Evolutionary conservation across 2,797 vertebrate species (phyloP).

Genomic region (Fratercula arctica): DNA sequence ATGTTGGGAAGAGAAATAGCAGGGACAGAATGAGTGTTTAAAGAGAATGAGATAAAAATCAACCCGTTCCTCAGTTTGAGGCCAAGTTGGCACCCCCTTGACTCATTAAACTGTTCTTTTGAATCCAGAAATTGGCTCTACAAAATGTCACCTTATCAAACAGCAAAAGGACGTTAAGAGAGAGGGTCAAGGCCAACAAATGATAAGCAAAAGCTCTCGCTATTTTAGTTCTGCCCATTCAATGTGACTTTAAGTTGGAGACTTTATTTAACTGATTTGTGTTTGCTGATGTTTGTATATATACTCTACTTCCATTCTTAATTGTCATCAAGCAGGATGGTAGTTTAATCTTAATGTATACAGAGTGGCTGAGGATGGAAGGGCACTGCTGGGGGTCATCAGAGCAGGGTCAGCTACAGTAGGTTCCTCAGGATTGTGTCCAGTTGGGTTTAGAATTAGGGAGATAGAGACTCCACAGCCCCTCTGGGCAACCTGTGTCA

Average conservation of each 20-base stretch:
- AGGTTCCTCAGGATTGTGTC: not conserved
- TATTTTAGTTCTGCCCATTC: not conserved
- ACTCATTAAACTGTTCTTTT: slow-evolving; percentile 51
- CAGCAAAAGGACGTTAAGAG: not conserved
- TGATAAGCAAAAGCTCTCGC: not conserved
- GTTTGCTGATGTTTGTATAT: not conserved
- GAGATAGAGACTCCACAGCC: not conserved
- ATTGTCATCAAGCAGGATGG: not conserved
- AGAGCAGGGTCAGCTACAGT: not conserved
- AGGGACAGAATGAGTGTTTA: slow-evolving; percentile 7
- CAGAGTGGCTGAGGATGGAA: not conserved
- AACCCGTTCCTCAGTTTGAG: not conserved
- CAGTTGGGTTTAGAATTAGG: not conserved
- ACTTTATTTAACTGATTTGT: not conserved
- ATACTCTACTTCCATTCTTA: not conserved
- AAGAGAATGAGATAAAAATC: slow-evolving; percentile 44
- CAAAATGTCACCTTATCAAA: slow-evolving; percentile 15
- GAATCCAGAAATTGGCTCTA: slow-evolving; percentile 46
- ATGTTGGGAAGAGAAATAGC: not conserved
- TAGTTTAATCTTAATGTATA: not conserved
- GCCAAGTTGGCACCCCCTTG: slow-evolving; percentile 18
- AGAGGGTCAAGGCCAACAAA: not conserved
- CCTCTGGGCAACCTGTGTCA: not conserved
- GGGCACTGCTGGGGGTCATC: not conserved
- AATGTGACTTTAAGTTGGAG: not conserved